Percentiles rank a stretch among this genome's conserved stretches.
These are phyloP conservation scores for Hyles lineata DNA, from an alignment of 2,888 invertebrate genomes.

Conservation along the genomic window DNA sequence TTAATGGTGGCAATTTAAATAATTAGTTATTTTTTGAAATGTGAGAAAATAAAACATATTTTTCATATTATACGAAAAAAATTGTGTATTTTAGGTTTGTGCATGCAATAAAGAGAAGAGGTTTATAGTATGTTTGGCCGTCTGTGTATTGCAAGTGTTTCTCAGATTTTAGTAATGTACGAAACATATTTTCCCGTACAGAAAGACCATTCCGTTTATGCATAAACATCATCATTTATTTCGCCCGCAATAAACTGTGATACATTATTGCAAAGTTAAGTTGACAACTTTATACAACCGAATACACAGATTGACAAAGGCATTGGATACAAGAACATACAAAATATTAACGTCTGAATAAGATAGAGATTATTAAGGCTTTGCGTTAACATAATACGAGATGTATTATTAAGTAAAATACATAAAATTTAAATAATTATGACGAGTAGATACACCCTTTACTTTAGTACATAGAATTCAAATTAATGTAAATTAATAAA, in stretches of 20 bases:
- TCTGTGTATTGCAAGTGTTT: background rate
- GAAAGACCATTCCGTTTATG: background rate
- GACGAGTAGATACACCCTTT: no score
- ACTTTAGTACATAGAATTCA: no score
- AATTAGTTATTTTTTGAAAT: background rate
- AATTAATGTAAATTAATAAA: no score
- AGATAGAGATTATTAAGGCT: no score
- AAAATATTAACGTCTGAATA: background rate
- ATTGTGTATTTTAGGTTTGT: background rate
- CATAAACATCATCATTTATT: background rate
- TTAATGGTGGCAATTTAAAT: background rate
- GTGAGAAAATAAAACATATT: background rate
- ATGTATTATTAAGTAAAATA: no score
- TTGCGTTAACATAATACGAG: no score
- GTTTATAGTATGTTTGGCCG: background rate
- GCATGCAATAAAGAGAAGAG: background rate
- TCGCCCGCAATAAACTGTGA: background rate
- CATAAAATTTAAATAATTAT: no score
- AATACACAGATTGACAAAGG: background rate
- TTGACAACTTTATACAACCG: conserved; percentile 6
- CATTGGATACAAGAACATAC: background rate
- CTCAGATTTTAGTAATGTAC: background rate
- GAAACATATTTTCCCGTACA: background rate
- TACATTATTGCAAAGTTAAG: background rate
- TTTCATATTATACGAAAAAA: background rate